Percentiles rank a stretch among this genome's conserved stretches.
Conservation (phyloP, 2,888 invertebrate genomes). For the Morpho deidamia region DNA sequence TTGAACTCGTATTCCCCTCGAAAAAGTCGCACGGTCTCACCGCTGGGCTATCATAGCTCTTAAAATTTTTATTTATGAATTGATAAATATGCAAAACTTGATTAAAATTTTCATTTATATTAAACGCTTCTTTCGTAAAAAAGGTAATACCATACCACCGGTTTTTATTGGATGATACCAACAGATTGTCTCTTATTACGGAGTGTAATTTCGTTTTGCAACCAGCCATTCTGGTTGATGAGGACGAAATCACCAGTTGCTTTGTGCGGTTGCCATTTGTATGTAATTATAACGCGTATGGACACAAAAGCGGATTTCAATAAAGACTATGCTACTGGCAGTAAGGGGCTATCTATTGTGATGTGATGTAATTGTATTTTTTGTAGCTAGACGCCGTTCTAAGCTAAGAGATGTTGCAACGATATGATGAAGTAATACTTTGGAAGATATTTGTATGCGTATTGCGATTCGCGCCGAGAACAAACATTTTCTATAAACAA, state of each 20-base stretch:
- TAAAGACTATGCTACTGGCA: conserved; percentile 25
- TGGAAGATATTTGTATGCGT: no score
- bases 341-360: conserved; percentile 21
- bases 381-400: neutral
- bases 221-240: conserved; percentile 25
- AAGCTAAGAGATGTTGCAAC: neutral
- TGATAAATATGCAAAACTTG: no score
- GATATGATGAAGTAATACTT: neutral
- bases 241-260: conserved; percentile 31
- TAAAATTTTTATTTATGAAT: no score
- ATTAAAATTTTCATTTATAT: neutral
- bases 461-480: no score
- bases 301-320: conserved; percentile 33
- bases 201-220: conserved; percentile 23
- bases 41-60: no score
- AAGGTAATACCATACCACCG: neutral
- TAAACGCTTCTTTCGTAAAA: conserved; percentile 2
- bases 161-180: conserved; percentile 13
- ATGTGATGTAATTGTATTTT: conserved; percentile 4
- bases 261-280: conserved; percentile 43
- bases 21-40: no score
- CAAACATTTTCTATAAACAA: no score
- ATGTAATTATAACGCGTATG: conserved; percentile 39
- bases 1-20: no score
- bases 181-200: conserved; percentile 30